These are phyloP conservation scores for Xestobium rufovillosum DNA, from an alignment of 2,888 invertebrate genomes.

Conservation along the genomic window DNA sequence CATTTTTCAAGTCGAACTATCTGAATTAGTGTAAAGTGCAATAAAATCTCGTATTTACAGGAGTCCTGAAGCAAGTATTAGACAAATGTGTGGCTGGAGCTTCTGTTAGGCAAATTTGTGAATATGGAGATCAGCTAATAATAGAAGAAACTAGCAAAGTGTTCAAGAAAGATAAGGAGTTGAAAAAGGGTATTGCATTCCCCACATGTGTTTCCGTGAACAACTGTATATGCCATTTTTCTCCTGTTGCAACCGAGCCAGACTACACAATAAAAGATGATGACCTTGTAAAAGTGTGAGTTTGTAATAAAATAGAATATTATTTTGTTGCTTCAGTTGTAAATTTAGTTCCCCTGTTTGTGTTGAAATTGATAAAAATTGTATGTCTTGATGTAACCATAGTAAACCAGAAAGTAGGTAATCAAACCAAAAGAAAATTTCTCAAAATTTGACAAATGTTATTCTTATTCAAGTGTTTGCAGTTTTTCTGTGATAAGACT, in stretches of 20 bases:
- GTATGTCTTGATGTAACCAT: too few relatives aligned
- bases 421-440: too few relatives aligned
- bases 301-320: conserved; percentile 28
- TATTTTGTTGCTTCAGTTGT: background rate
- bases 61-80: conserved; percentile 79
- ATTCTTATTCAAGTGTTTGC: too few relatives aligned
- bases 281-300: conserved; percentile 96
- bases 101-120: conserved; percentile 86
- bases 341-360: too few relatives aligned
- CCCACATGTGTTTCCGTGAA: conserved; percentile 98
- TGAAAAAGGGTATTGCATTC: conserved; percentile 97
- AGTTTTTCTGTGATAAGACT: too few relatives aligned
- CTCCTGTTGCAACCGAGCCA: conserved; percentile 88
- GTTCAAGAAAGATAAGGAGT: conserved; percentile 96
- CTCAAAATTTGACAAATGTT: too few relatives aligned
- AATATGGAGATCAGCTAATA: conserved; percentile 81
- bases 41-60: conserved; percentile 65
- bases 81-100: conserved; percentile 81
- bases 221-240: conserved; percentile 98
- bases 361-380: too few relatives aligned
- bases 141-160: conserved; percentile 90
- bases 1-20: too few relatives aligned
- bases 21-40: too few relatives aligned
- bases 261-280: conserved; percentile 80
- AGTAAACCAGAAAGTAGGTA: too few relatives aligned